A percentile compares a stretch with the other conserved stretches of the same genome.
phyloP scores from a whole-genome alignment of 2,888 invertebrate species.

The Nipponacmea schrenckii region DNA sequence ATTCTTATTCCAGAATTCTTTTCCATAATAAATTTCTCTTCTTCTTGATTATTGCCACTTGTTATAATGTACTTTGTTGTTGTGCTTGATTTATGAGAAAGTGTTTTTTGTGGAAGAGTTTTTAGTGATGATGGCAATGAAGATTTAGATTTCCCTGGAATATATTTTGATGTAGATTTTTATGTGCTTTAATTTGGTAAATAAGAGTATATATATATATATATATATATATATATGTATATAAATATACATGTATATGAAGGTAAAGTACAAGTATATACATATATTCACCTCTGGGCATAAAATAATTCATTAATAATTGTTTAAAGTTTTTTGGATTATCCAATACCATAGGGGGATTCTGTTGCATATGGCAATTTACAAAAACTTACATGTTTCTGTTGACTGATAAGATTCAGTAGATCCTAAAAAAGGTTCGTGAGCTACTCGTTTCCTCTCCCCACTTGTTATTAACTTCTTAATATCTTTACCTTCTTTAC shows the following conservation, averaged over 20 bases:
- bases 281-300: no score
- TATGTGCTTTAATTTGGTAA: no score
- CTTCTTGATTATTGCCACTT: constrained; percentile 3
- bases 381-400: constrained; percentile 5
- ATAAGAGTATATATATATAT: no score
- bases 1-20: constrained; percentile 56
- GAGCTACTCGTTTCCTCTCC: constrained; percentile 41
- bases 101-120: background rate
- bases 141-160: constrained; percentile 16
- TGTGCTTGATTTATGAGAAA: background rate
- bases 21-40: constrained; percentile 18
- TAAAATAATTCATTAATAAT: no score
- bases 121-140: background rate
- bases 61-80: background rate
- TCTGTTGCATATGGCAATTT: no score
- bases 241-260: no score
- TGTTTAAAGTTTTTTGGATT: no score
- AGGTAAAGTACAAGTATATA: no score
- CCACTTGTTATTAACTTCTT: constrained; percentile 41
- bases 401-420: background rate
- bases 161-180: no score
- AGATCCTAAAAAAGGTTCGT: constrained; percentile 34
- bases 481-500: constrained; percentile 47
- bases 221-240: no score
- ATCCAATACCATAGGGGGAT: no score